Conservation (phyloP, 1,140 invertebrate species). For the Copidosoma floridanum region DNA sequence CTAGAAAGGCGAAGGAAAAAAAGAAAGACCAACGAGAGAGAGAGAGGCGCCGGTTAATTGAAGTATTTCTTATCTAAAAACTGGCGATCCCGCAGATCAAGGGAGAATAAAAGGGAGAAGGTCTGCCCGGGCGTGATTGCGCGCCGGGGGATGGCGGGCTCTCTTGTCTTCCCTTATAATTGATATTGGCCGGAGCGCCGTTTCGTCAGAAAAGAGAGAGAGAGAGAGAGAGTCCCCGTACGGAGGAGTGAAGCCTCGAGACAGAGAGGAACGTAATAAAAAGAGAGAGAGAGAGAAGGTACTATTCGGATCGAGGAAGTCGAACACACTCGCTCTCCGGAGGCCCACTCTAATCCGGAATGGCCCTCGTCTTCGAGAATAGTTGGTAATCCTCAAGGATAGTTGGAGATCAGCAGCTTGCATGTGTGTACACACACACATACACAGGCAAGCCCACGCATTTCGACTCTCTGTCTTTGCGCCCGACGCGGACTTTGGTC, state of each 20-base stretch:
- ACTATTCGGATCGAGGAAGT: constrained; percentile 12
- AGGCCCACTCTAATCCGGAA: constrained; percentile 51
- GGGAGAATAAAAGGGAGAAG: constrained; percentile 26
- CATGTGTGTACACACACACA: not conserved
- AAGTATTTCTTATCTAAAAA: constrained; percentile 58
- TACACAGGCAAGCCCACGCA: not conserved
- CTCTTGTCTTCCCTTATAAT: constrained; percentile 59
- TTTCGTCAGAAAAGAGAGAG: constrained; percentile 30
- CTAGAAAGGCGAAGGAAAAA: not conserved
- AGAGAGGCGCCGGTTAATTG: constrained; percentile 45
- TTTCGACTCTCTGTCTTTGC: too few relatives aligned
- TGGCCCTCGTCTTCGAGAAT: constrained; percentile 54
- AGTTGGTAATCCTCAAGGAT: constrained; percentile 58
- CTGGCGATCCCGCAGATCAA: constrained; percentile 43
- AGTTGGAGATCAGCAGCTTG: constrained; percentile 56
- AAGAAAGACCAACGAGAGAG: too few relatives aligned
- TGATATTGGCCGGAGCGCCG: constrained; percentile 59
- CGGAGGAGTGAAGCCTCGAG: not conserved
- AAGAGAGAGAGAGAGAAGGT: constrained; percentile 18
- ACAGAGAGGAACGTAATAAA: not conserved
- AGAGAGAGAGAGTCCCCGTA: constrained; percentile 8
- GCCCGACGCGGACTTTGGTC: constrained; percentile 18
- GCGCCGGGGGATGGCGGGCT: constrained; percentile 15
- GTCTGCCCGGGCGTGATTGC: constrained; percentile 52
- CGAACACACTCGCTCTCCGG: not conserved